These are phyloP conservation scores for Trogon surrucura DNA, from an alignment of 2,113 vertebrate genomes.

Conservation along the genomic window DNA sequence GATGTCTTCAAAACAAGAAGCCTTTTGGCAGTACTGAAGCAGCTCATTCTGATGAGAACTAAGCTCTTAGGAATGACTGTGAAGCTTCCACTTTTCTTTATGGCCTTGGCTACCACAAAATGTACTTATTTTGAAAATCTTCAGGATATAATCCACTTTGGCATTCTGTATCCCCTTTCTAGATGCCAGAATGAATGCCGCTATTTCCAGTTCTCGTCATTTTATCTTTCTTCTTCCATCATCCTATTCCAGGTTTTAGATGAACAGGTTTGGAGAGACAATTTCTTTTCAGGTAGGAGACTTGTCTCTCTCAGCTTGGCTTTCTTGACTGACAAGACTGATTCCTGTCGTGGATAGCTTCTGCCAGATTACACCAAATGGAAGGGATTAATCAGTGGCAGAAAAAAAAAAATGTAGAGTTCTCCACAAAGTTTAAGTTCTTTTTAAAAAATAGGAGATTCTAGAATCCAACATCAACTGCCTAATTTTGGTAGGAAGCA, in stretches of 20 bases:
- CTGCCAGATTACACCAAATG: neutral
- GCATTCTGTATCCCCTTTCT: neutral
- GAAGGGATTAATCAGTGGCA: conserved; percentile 29
- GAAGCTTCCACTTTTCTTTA: neutral
- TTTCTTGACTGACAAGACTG: neutral
- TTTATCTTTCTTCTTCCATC: neutral
- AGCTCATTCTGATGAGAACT: neutral
- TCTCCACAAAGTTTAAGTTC: conserved; percentile 3
- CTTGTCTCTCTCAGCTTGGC: neutral
- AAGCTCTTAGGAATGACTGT: accelerated
- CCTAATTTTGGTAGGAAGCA: conserved; percentile 67
- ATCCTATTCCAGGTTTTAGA: neutral
- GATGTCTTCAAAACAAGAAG: neutral
- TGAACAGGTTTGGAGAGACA: neutral
- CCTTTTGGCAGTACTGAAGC: neutral
- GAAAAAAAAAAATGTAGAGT: neutral
- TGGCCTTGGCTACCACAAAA: neutral
- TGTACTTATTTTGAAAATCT: neutral
- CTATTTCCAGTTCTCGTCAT: neutral
- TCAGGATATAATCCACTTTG: neutral
- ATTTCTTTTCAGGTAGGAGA: neutral
- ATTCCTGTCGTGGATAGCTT: neutral
- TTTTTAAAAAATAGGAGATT: conserved; percentile 4
- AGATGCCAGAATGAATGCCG: neutral
- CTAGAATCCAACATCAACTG: conserved; percentile 22